Evolutionary conservation across 2,888 invertebrate species (phyloP).

Genomic region (Shargacucullia verbasci): DNA sequence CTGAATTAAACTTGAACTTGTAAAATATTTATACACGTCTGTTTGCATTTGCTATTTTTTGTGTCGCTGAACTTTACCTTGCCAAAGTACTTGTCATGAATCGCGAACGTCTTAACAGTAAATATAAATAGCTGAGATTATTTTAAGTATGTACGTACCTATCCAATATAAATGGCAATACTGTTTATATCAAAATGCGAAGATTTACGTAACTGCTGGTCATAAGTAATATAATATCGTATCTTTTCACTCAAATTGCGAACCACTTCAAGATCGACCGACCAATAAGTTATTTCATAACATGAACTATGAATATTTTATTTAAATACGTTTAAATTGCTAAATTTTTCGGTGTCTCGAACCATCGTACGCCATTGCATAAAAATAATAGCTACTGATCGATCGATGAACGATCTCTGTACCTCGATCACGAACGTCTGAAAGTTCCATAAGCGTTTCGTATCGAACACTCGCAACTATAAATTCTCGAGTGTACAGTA

Average conservation of each 20-base stretch:
- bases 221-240: conserved; percentile 18
- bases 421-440: no score
- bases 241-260: conserved; percentile 1
- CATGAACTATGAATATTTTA: conserved; percentile 8
- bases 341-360: conserved; percentile 7
- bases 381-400: no score
- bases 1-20: conserved; percentile 19
- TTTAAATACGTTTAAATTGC: conserved; percentile 20
- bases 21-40: conserved; percentile 14
- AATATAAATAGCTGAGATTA: conserved; percentile 38
- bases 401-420: no score
- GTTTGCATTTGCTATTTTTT: conserved; percentile 35
- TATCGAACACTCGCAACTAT: no score
- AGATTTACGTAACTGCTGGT: conserved; percentile 44
- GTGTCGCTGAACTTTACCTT: conserved; percentile 35
- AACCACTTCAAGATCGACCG: conserved; percentile 10
- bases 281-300: neutral
- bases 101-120: conserved; percentile 10
- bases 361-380: no score
- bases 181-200: conserved; percentile 25
- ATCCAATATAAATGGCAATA: conserved; percentile 17
- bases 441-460: no score
- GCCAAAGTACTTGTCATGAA: conserved; percentile 34
- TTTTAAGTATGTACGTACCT: conserved; percentile 24
- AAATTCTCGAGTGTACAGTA: no score